A percentile compares a stretch with the other conserved stretches of the same genome.
These are phyloP conservation scores for Ceratoteleas bidentatus DNA, from an alignment of 1,140 invertebrate species.

Conservation along the genomic window DNA sequence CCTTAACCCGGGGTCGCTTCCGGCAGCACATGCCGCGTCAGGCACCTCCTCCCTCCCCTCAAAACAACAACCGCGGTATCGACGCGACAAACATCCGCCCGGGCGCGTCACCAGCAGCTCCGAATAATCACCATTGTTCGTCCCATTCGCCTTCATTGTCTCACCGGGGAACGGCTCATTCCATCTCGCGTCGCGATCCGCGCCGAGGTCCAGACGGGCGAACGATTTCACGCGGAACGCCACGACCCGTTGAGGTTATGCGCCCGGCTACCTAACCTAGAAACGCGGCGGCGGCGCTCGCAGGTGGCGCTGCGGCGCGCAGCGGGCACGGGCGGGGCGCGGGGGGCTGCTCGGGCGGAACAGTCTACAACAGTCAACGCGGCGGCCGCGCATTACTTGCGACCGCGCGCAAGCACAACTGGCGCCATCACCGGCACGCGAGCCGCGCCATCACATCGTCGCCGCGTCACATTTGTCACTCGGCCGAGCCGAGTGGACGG, in stretches of 20 bases:
- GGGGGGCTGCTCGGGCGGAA: background rate
- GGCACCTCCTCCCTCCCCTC: conserved; percentile 14
- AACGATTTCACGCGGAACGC: conserved; percentile 60
- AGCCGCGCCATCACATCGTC: conserved; percentile 47
- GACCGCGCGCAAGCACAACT: conserved; percentile 42
- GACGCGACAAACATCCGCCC: conserved; percentile 27
- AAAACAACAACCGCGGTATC: conserved; percentile 52
- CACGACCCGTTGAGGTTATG: conserved; percentile 74
- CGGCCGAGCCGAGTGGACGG: conserved; percentile 28
- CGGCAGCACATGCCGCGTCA: too few relatives aligned
- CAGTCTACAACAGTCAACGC: conserved; percentile 25
- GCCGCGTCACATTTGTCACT: conserved; percentile 62
- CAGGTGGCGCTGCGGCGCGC: background rate
- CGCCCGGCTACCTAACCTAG: conserved; percentile 78
- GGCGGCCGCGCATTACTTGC: conserved; percentile 47
- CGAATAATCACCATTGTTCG: conserved; percentile 80
- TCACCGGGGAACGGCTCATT: conserved; percentile 74
- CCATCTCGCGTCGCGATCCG: conserved; percentile 69
- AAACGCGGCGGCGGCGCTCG: conserved; percentile 26
- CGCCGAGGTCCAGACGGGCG: conserved; percentile 60
- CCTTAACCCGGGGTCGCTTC: too few relatives aligned
- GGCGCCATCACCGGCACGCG: conserved; percentile 59
- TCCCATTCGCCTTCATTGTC: conserved; percentile 81
- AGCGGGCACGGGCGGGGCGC: background rate
- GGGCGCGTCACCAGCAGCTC: conserved; percentile 36